A percentile compares a stretch with the other conserved stretches of the same genome.
Conservation (phyloP, 2,888 invertebrate species). For the Scaptomyza cyrtandrae region DNA sequence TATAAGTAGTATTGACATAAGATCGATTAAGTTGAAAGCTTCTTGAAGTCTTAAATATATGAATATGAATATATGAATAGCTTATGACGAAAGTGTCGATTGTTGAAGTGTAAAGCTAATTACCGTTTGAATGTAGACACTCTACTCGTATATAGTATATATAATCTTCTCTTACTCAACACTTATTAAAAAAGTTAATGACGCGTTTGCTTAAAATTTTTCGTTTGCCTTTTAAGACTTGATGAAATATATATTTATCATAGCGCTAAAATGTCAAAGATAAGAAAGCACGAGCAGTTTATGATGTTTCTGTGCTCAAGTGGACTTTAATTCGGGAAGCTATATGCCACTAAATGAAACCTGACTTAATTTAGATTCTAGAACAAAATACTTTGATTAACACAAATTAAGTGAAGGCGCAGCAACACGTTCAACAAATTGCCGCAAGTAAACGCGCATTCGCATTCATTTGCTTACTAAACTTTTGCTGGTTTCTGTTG, state of each 20-base stretch:
- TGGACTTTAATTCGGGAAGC: constrained; percentile 37
- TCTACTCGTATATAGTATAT: too few relatives aligned
- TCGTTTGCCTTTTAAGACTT: too few relatives aligned
- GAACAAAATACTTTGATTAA: constrained; percentile 47
- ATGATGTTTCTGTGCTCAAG: constrained; percentile 7
- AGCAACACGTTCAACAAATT: constrained; percentile 8
- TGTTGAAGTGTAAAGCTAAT: neutral
- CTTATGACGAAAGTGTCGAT: constrained; percentile 7
- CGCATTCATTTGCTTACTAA: neutral
- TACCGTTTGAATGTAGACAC: neutral
- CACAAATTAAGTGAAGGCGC: constrained; percentile 48
- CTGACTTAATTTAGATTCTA: constrained; percentile 8
- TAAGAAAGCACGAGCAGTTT: constrained; percentile 46
- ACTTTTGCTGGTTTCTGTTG: too few relatives aligned
- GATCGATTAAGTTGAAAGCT: neutral
- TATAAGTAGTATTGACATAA: neutral
- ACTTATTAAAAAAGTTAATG: constrained; percentile 6
- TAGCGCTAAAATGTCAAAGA: constrained; percentile 33
- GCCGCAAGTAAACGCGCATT: neutral
- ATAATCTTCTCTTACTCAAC: neutral
- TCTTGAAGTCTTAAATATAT: neutral
- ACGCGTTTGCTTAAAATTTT: neutral
- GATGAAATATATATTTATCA: neutral
- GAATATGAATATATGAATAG: too few relatives aligned
- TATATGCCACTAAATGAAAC: neutral